Evolutionary conservation across 2,113 vertebrate genomes (phyloP).

Genomic region (Numida meleagris): DNA sequence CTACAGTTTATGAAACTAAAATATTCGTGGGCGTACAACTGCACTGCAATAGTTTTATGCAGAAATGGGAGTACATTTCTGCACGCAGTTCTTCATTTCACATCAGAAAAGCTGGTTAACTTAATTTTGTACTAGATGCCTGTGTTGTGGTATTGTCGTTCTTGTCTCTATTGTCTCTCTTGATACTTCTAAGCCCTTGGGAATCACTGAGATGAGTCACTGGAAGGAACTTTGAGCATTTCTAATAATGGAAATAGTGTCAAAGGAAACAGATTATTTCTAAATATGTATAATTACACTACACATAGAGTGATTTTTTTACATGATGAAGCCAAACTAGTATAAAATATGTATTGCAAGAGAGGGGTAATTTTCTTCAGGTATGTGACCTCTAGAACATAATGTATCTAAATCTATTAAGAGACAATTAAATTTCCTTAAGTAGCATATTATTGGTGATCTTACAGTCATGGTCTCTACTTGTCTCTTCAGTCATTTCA

Average conservation of each 20-base stretch:
- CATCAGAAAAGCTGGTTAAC: not conserved
- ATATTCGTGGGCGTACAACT: not conserved
- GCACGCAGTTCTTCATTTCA: not conserved
- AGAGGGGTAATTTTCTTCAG: not conserved
- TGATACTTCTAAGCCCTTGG: not conserved
- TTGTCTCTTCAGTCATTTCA: not conserved
- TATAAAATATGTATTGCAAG: not conserved
- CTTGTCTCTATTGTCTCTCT: too few species aligned
- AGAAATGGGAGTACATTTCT: conserved; percentile 37
- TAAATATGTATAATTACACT: not conserved
- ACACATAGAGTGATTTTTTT: not conserved
- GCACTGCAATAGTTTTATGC: not conserved
- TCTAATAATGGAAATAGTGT: conserved; percentile 15
- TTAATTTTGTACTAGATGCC: not conserved
- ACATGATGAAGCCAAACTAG: not conserved
- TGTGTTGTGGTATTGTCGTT: not conserved
- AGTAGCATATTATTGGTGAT: not conserved
- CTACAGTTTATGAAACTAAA: conserved; percentile 4
- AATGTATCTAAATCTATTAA: not conserved
- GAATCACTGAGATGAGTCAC: conserved; percentile 15
- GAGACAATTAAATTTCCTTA: not conserved
- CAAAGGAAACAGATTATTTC: not conserved
- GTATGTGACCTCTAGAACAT: not conserved
- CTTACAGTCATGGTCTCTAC: not conserved
- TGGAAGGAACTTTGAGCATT: not conserved